Evolutionary conservation across 1,140 invertebrate species (phyloP).

Genomic region (Bombus sylvicola): DNA sequence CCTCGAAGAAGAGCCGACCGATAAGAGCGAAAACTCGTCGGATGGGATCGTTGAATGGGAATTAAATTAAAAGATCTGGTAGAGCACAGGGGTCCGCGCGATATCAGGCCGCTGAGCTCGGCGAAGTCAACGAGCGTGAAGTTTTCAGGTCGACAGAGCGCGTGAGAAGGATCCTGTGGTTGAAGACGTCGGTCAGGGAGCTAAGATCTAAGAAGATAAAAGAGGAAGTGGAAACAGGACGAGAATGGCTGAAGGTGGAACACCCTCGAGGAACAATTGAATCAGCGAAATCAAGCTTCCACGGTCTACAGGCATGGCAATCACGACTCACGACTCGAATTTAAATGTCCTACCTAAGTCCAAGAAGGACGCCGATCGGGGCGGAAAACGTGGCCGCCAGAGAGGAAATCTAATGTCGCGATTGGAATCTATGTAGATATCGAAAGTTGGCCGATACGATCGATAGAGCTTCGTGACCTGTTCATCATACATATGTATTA

Average conservation of each 20-base stretch:
- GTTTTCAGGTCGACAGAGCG: slow-evolving; percentile 59
- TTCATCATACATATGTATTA: not conserved
- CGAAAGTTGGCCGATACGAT: not conserved
- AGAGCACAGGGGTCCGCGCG: slow-evolving; percentile 11
- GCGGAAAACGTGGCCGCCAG: not conserved
- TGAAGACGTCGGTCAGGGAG: slow-evolving; percentile 47
- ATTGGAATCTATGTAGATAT: not conserved
- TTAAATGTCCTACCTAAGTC: slow-evolving; percentile 61
- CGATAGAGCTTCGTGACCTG: not conserved
- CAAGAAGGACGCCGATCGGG: not conserved
- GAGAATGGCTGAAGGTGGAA: not conserved
- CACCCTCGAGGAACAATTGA: slow-evolving; percentile 64
- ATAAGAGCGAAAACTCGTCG: not conserved
- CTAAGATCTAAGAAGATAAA: slow-evolving; percentile 29
- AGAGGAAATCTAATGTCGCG: slow-evolving; percentile 20
- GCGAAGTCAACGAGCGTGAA: slow-evolving; percentile 37
- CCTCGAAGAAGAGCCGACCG: too few relatives aligned
- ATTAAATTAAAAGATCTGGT: slow-evolving; percentile 54
- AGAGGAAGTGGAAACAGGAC: not conserved
- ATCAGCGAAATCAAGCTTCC: slow-evolving; percentile 67
- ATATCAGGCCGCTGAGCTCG: slow-evolving; percentile 24
- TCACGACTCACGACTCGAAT: slow-evolving; percentile 62
- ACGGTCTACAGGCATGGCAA: slow-evolving; percentile 50
- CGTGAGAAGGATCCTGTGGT: slow-evolving; percentile 22
- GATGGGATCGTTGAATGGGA: slow-evolving; percentile 12